Percentiles rank a stretch among this genome's conserved stretches.
These are phyloP conservation scores for Bimastos eiseni DNA, from an alignment of 2,888 invertebrate genomes.

Conservation along the genomic window DNA sequence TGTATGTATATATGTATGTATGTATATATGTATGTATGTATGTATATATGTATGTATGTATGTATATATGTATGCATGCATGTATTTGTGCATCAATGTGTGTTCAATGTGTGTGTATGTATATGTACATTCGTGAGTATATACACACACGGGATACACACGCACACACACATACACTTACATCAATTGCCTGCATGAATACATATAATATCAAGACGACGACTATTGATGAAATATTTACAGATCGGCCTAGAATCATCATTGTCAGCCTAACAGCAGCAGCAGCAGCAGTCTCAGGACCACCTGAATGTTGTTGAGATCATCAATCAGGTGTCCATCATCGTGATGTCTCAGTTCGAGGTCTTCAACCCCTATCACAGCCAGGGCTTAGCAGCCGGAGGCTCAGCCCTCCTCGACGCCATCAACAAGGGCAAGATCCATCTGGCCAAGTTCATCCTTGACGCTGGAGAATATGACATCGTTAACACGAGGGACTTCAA, in stretches of 20 bases:
- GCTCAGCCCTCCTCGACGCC: slow-evolving; percentile 53
- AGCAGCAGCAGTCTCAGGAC: too few relatives aligned
- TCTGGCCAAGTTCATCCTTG: slow-evolving; percentile 54
- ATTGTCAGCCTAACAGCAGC: background rate
- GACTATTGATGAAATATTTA: background rate
- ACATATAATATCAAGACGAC: background rate
- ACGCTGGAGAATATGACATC: slow-evolving; percentile 51
- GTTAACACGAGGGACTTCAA: slow-evolving; percentile 54
- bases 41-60: too few relatives aligned
- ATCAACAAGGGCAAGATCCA: slow-evolving; percentile 53
- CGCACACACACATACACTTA: too few relatives aligned
- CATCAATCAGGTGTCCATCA: background rate
- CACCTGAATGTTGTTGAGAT: background rate
- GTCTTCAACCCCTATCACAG: slow-evolving; percentile 43
- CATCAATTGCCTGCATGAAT: too few relatives aligned
- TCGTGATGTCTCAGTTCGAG: slow-evolving; percentile 37
- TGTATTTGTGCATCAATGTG: too few relatives aligned
- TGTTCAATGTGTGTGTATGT: too few relatives aligned
- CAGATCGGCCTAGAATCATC: background rate
- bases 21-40: too few relatives aligned
- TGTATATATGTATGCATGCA: too few relatives aligned
- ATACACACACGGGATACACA: too few relatives aligned
- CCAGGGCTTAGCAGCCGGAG: slow-evolving; percentile 46
- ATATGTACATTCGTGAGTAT: too few relatives aligned
- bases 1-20: too few relatives aligned